Evolutionary conservation across 2,797 vertebrate genomes (phyloP), one percentile per base, ranked within the genome.

Genomic region (Kryptopterus vitreolus): DNA sequence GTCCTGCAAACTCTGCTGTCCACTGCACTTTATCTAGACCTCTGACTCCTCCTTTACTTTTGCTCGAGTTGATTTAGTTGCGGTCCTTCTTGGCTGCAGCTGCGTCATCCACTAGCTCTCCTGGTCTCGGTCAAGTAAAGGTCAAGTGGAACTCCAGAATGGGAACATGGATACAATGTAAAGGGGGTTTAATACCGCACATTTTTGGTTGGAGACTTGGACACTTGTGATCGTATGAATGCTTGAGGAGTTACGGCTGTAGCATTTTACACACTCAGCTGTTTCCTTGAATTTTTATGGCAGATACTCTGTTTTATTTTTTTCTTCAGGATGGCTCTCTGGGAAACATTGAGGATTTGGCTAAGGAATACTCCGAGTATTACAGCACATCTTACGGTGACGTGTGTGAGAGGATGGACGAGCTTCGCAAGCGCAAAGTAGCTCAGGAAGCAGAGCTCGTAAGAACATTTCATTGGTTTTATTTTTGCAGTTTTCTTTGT

Each of bases 321-420:
- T 24, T 57, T 22, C 82, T 83, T 22, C 83, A 99, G 98, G 98
- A 99, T 77, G 96, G 98, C 81, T 96, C 97, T 0, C 88, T 96
- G 92, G 98, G 96, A 80, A 98, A 94, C 88, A 95, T 99, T 75
- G 95, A 95, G 84, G 95, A 96, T 86, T 92, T 99, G 90, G 96
- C 95, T 0, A 93, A 96, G 88, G 95, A 98, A 87, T 98, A 98
- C 88, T 96, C 97, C 4, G 95, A 95, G 86, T 98, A 97, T 87
- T 98, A 98, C 90, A 95, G 96, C 76, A 97, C 97, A 77, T 96
- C 95, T 76, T 94, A 96, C 88, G 93, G 93, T 0, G 96, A 99
- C 77, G 97, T 98, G 84, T 95, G 95, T 20, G 97, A 97, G 83
- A 94, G 96, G 87, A 98, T 98, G 97, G 97, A 99, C 87, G 97